A percentile compares a stretch with the other conserved stretches of the same genome.
phyloP scores from a whole-genome alignment of 2,888 invertebrate species.

The Pseudococcus longispinus region DNA sequence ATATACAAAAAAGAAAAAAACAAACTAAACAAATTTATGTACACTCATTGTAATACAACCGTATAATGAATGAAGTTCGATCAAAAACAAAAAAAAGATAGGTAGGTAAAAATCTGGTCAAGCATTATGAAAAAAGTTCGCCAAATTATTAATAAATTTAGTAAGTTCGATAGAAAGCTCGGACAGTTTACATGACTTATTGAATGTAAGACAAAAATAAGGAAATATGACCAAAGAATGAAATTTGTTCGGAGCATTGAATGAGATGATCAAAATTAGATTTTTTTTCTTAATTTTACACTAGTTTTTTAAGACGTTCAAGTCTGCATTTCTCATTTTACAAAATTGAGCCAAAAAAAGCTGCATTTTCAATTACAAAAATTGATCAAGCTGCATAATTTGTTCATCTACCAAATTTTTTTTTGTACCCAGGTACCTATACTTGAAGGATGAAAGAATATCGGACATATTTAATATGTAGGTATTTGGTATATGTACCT shows the following conservation, averaged over 20 bases:
- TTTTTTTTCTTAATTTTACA: too few relatives aligned
- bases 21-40: not conserved
- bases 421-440: not conserved
- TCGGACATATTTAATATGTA: not conserved
- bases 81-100: not conserved
- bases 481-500: not conserved
- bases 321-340: too few relatives aligned
- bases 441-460: not conserved
- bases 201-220: not conserved
- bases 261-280: too few relatives aligned
- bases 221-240: not conserved
- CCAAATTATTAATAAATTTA: not conserved
- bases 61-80: not conserved
- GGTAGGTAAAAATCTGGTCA: not conserved
- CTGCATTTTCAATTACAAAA: not conserved
- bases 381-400: not conserved
- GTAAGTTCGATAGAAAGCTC: not conserved
- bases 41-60: slow-evolving; percentile 23
- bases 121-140: not conserved
- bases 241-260: not conserved
- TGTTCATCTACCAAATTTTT: not conserved
- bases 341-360: too few relatives aligned
- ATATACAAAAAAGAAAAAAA: slow-evolving; percentile 22
- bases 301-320: too few relatives aligned
- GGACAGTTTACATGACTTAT: not conserved